Percentiles rank a stretch among this genome's conserved stretches.
phyloP scores from a whole-genome alignment of 2,113 vertebrate genomes.

The Phaetusa simplex region DNA sequence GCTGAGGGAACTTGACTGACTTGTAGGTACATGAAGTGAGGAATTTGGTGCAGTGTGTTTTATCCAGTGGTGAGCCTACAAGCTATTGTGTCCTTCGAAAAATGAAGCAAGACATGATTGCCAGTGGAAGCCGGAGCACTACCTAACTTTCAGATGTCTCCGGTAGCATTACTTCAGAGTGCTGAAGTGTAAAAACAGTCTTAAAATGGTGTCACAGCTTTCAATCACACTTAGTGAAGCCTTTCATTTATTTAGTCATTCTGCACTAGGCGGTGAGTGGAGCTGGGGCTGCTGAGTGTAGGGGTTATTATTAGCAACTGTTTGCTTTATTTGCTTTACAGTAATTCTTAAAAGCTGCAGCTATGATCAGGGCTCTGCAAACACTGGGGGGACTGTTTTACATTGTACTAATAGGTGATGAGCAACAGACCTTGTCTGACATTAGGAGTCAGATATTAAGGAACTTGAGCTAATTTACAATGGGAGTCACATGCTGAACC shows the following conservation, averaged over 20 bases:
- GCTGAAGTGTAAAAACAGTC: not conserved
- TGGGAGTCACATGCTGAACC: not conserved
- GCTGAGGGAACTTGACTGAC: not conserved
- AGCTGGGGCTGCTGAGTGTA: not conserved
- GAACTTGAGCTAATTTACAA: not conserved
- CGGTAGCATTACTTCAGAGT: not conserved
- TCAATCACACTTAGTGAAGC: not conserved
- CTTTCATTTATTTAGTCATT: not conserved
- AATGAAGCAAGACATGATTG: accelerated
- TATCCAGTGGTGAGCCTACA: not conserved
- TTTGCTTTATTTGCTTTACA: not conserved
- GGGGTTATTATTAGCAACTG: not conserved
- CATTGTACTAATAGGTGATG: not conserved
- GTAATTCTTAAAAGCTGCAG: not conserved
- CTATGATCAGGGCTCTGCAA: not conserved
- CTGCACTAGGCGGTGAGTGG: not conserved
- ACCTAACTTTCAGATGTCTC: not conserved
- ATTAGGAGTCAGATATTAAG: no score
- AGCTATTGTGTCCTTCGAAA: not conserved
- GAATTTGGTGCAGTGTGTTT: not conserved
- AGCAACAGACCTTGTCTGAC: not conserved
- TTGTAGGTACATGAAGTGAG: not conserved
- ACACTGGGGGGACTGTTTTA: not conserved
- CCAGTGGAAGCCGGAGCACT: not conserved
- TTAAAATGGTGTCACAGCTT: not conserved